These are phyloP conservation scores for Drosophila tripunctata DNA, from an alignment of 2,888 invertebrate genomes.

Conservation along the genomic window DNA sequence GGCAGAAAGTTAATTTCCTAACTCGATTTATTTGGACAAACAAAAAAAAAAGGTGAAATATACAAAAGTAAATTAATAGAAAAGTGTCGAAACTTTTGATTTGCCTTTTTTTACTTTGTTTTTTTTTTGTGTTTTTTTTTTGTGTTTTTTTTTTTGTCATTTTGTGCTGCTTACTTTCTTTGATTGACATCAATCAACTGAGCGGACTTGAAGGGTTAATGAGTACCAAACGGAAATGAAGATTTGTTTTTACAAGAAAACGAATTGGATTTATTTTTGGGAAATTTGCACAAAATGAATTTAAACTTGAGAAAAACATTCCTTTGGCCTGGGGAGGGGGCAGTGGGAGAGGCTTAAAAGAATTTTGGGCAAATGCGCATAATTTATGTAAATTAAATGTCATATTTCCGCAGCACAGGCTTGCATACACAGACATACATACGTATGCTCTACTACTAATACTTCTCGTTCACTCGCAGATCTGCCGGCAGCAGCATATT, in stretches of 20 bases:
- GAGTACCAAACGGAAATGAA: slow-evolving; percentile 22
- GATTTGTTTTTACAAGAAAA: neutral
- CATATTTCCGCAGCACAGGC: slow-evolving; percentile 51
- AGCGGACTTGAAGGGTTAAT: slow-evolving; percentile 27
- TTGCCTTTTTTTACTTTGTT: slow-evolving; percentile 19
- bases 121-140: no score
- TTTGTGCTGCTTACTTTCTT: slow-evolving; percentile 1
- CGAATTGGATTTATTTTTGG: neutral
- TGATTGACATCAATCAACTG: slow-evolving; percentile 46
- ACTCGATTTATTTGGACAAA: slow-evolving; percentile 41
- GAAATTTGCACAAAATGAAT: slow-evolving; percentile 20
- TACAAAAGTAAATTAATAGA: slow-evolving; percentile 47
- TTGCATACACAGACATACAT: slow-evolving; percentile 11
- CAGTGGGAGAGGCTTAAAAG: neutral
- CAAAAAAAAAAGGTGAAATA: neutral
- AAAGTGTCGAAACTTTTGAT: slow-evolving; percentile 62
- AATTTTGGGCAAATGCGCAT: slow-evolving; percentile 21
- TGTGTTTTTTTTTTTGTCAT: neutral
- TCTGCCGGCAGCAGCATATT: slow-evolving; percentile 48
- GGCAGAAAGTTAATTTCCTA: slow-evolving; percentile 51
- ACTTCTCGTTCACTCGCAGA: no score
- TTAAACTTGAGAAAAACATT: neutral
- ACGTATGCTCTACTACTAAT: neutral
- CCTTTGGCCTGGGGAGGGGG: neutral
- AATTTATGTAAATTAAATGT: slow-evolving; percentile 70